Evolutionary conservation across 2,113 vertebrate genomes (phyloP), one percentile per base, ranked within the genome.

Genomic region (Psilopogon haemacephalus): DNA sequence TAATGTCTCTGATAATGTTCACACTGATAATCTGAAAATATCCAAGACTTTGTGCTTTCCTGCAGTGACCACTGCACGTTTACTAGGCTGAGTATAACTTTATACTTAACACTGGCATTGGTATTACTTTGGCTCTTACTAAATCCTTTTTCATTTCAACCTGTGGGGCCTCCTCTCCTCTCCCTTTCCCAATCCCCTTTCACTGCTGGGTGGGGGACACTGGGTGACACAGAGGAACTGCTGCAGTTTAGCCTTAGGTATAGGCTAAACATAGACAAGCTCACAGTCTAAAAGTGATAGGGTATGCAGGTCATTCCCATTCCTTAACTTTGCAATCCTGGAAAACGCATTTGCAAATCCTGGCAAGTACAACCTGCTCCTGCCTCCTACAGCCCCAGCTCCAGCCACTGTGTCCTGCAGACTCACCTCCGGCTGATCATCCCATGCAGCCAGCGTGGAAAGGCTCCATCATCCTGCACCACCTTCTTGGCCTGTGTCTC

Each of bases 381-480:
- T 80, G 15, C 38, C 27, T 54, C 32, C 33, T 35, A n/a, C 52
- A 58, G 58, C 12, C 46, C 32, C 35, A 67, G 15, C 28, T 62
- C 18, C 1, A 6, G 54, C 63, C 69, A 33, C 24, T 35, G 20
- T 42, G 59, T 26, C 26, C 63, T 63, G 32, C 3, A 0, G 6
- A 35, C 89, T 62, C 76, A 98, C 98, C 98, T 97, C 30, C 98
- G 92, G 21, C 97, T 97, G 88, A 98, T 98, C 97, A 98, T 97
- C 13, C 98, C 98, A 46, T 98, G 94, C 46, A 98, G 97, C 98
- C 98, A 98, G 70, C 86, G 89, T n/a, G 98, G 98, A 69, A 98
- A 98, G 19, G 84, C 95, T 4, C 97, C 98, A 21, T 98, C 96
- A 54, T 95, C 86, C 79, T 95, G 93, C 50, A 96, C 73, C 46